phyloP scores from a whole-genome alignment of 2,113 vertebrate species.

The Stegostoma tigrinum region DNA sequence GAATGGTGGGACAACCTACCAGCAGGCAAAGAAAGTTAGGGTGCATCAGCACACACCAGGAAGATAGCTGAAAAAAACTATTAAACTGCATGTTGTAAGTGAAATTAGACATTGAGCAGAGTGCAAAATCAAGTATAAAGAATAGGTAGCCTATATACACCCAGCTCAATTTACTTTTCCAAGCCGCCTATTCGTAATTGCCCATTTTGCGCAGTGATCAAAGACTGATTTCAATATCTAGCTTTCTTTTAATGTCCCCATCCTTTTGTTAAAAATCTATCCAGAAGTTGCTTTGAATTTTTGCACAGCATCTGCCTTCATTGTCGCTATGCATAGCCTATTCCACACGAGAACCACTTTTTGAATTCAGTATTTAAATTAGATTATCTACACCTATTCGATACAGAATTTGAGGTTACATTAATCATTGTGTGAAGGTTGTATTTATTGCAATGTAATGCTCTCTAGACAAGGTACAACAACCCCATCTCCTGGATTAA shows the following conservation, averaged over 20 bases:
- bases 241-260: background rate
- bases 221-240: background rate
- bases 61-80: background rate
- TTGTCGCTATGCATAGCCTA: background rate
- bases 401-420: background rate
- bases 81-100: background rate
- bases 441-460: background rate
- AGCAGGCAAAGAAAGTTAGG: background rate
- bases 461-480: no score
- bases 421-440: background rate
- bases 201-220: background rate
- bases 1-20: background rate
- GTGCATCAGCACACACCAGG: background rate
- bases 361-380: background rate
- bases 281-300: background rate
- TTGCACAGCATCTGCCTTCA: background rate
- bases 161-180: background rate
- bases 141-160: background rate
- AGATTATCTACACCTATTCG: background rate
- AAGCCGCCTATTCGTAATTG: background rate
- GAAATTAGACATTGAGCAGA: background rate
- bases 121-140: background rate
- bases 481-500: no score
- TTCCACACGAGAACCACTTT: background rate
- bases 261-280: background rate